Base-by-base conservation (phyloP, 1,140 invertebrate species). In the Pectinophora gossypiella region DNA sequence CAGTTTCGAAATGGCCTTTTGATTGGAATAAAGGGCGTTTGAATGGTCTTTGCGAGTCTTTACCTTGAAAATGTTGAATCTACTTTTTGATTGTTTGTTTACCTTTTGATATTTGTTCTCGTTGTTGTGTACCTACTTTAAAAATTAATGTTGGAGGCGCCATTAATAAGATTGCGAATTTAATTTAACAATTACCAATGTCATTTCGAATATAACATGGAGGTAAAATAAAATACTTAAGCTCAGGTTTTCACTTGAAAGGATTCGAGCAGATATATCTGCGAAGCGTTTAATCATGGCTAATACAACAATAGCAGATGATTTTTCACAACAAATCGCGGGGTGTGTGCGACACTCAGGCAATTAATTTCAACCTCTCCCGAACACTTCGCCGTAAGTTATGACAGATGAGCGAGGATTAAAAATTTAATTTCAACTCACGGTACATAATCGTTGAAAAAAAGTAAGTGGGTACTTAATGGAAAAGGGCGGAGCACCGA, bases 281-380 rank as follows among this genome's bases (percentile, higher is more conserved):
- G 27, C 27, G 27, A 32, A 32, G 9, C 27, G 9, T 32, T n/a
- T 32, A 32, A 32, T 9, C 27, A n/a, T n/a, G 27, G 59, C 57
- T 62, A 68, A 56, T 51, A 32, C 60, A 51, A 68, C 75, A 72
- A 68, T 64, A 65, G 69, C 67, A 61, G 70, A 80, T 81, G 76
- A 84, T 84, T 82, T 82, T 84, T 84, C 80, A 81, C 75, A 76
- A 74, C 65, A 72, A 67, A 64, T 65, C 72, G 67, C 49, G 53
- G 72, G 72, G 76, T 72, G 78, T 76, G 73, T 42, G 71, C 64
- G 78, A 78, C 76, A 72, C 76, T 71, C 75, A 73, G 68, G 68
- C 59, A 68, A 85, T 85, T 85, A 85, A 85, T 85, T 76, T 32
- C 27, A 32, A 32, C 27, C 27, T 32, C 27, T 32, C 27, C 27